These are phyloP conservation scores for Pycnonotus jocosus DNA, from an alignment of 2,113 vertebrate genomes.

Conservation along the genomic window DNA sequence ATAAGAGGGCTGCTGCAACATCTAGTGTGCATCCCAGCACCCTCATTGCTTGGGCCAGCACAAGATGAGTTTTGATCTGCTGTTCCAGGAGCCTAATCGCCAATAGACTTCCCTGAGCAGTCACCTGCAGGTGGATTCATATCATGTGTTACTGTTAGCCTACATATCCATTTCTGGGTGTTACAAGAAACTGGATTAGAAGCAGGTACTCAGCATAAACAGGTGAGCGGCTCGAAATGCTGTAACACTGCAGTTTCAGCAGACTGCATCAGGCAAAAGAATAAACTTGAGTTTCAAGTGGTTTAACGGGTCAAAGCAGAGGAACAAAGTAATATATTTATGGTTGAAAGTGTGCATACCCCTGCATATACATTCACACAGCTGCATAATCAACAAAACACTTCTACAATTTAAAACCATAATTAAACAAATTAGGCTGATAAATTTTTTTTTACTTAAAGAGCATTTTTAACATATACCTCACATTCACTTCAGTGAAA, in stretches of 20 bases:
- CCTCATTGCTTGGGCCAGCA: neutral
- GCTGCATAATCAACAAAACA: slow-evolving; percentile 2
- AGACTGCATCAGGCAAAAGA: neutral
- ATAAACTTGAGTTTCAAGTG: neutral
- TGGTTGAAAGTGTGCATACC: neutral
- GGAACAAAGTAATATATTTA: slow-evolving; percentile 22
- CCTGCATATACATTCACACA: slow-evolving; percentile 11
- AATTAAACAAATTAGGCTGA: neutral
- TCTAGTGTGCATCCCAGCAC: accelerated
- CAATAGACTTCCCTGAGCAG: neutral
- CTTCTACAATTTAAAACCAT: neutral
- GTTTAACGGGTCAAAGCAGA: slow-evolving; percentile 13
- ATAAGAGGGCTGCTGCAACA: neutral
- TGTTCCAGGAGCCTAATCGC: neutral
- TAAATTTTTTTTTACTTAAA: neutral
- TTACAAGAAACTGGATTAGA: neutral
- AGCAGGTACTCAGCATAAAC: neutral
- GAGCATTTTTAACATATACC: neutral
- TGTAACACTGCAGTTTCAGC: neutral
- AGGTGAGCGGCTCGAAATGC: accelerated
- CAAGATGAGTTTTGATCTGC: neutral
- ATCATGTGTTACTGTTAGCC: neutral
- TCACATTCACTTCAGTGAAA: neutral
- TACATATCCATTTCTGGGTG: neutral
- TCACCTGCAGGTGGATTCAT: neutral